Conservation (phyloP, 2,113 vertebrate species). For the Petrocephalus microphthalmus region DNA sequence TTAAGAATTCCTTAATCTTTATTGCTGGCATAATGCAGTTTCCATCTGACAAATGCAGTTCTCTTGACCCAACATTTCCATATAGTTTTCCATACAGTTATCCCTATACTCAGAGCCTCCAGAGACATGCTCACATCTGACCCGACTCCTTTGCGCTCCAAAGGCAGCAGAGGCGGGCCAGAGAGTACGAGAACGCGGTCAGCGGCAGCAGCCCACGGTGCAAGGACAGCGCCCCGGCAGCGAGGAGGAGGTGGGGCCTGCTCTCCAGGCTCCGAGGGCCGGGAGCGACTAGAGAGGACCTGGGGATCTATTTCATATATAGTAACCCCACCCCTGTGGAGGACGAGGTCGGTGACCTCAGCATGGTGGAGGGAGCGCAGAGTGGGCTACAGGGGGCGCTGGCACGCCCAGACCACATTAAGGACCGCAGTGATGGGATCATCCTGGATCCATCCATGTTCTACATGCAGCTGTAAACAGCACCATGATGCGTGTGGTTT, state of each 20-base stretch:
- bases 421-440: constrained; percentile 41
- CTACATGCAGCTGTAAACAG: constrained; percentile 60
- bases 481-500: not conserved
- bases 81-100: not conserved
- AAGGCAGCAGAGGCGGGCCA: constrained; percentile 29
- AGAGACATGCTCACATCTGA: not conserved
- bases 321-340: constrained; percentile 57
- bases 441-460: constrained; percentile 55
- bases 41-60: not conserved
- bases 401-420: constrained; percentile 36
- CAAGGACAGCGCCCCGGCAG: constrained; percentile 41
- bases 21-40: not conserved
- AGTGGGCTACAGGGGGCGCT: not conserved
- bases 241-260: constrained; percentile 52
- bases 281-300: constrained; percentile 42
- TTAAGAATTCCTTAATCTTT: not conserved
- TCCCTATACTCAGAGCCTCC: not conserved
- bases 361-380: not conserved
- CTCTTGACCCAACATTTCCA: not conserved
- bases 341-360: constrained; percentile 24
- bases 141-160: not conserved
- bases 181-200: constrained; percentile 25
- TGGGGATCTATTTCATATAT: constrained; percentile 67
- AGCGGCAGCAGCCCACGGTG: constrained; percentile 18
- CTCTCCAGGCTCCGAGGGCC: constrained; percentile 45